These are phyloP conservation scores for Leuciscus waleckii DNA, from an alignment of 2,797 vertebrate species.

Conservation along the genomic window DNA sequence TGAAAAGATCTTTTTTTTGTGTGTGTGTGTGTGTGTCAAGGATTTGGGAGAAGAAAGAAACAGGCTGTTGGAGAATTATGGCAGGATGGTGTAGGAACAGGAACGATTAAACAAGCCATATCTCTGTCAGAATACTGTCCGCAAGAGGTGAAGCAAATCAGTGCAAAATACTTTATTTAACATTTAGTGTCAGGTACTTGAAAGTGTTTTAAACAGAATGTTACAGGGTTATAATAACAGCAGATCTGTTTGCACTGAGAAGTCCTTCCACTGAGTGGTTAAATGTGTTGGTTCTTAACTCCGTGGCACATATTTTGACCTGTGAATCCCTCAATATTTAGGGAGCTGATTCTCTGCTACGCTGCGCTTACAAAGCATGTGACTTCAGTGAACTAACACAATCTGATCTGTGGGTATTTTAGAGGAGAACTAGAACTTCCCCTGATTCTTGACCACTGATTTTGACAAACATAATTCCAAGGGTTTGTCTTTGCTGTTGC, in stretches of 20 bases:
- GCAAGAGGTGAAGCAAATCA: constrained; percentile 66
- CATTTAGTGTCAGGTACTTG: constrained; percentile 65
- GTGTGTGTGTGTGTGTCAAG: constrained; percentile 50
- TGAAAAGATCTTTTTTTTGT: constrained; percentile 52
- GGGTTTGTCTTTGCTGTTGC: background rate
- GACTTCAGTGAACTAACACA: background rate
- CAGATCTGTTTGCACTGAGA: constrained; percentile 14
- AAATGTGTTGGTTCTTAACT: constrained; percentile 9
- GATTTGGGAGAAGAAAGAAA: constrained; percentile 63
- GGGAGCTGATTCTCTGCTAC: background rate
- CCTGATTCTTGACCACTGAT: background rate
- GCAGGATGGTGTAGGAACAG: constrained; percentile 73
- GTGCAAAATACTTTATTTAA: constrained; percentile 63
- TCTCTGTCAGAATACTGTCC: constrained; percentile 69
- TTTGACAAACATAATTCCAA: background rate
- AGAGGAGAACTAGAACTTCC: constrained; percentile 12
- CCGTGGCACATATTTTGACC: constrained; percentile 5
- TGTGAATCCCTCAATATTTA: background rate
- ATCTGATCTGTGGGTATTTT: background rate
- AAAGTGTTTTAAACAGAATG: constrained; percentile 54
- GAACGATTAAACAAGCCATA: constrained; percentile 76
- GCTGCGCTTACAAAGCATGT: background rate
- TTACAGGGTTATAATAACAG: constrained; percentile 33
- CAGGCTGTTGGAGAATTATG: constrained; percentile 68
- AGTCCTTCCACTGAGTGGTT: constrained; percentile 4